These are phyloP conservation scores for Callithrix jacchus DNA, from an alignment of 2,113 vertebrate species.

Conservation along the genomic window DNA sequence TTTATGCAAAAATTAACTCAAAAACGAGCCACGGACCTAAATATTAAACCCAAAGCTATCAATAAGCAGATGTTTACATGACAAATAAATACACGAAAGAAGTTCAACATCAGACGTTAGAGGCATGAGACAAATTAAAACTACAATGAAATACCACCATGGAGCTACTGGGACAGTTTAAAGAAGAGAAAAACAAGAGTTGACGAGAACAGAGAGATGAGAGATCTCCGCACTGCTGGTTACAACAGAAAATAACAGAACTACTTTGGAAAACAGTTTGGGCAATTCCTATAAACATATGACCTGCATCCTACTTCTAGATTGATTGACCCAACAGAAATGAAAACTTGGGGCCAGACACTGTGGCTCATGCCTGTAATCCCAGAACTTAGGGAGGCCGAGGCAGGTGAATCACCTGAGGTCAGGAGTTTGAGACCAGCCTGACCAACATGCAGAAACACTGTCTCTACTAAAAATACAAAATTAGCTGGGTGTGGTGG, in stretches of 20 bases:
- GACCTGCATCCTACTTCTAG: fast-evolving
- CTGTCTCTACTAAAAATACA: no score
- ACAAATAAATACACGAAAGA: fast-evolving
- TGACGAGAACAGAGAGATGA: fast-evolving
- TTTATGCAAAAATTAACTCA: background rate
- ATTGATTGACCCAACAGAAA: background rate
- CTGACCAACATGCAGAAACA: no score
- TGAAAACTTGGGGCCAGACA: no score
- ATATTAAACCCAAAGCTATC: background rate
- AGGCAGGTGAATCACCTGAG: no score
- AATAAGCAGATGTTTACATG: fast-evolving
- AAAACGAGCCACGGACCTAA: background rate
- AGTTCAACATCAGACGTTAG: fast-evolving
- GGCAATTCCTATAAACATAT: fast-evolving
- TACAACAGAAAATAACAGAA: fast-evolving
- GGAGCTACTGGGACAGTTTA: fast-evolving
- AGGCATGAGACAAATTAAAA: background rate
- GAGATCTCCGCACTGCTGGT: fast-evolving
- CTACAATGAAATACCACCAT: fast-evolving
- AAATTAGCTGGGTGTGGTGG: no score
- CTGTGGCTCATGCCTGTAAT: no score
- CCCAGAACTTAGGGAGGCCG: no score
- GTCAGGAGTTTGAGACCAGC: no score
- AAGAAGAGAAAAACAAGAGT: no score
- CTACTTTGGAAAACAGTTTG: fast-evolving